Evolutionary conservation across 2,113 vertebrate species (phyloP), one percentile per base, ranked within the genome.

Genomic region (Anolis carolinensis): DNA sequence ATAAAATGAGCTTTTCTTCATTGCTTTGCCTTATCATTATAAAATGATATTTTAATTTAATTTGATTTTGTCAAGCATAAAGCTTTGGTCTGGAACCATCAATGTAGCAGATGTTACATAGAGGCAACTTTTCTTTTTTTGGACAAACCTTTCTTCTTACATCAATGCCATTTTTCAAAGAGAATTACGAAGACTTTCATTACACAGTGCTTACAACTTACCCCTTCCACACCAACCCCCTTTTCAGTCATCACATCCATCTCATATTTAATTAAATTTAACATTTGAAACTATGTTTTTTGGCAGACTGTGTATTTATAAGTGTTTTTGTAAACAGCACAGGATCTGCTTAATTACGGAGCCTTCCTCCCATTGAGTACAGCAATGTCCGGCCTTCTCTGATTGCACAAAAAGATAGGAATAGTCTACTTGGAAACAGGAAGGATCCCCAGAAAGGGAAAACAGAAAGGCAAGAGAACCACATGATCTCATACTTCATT

Each of bases 341-440:
- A 93, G 94, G 95, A 92, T 92, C 93, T 92, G 77, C 89, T 94
- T 96, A 95, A 97, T 97, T 95, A 84, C 94, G 73, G 92, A 94
- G 95, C 94, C 94, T 96, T 97, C 96, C 96, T 97, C 91, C 92
- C 95, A 96, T 96, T 97, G 95, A 96, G 34, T 82, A 48, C 3
- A 68, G 92, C 25, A 13, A 88, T 92, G 94, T 96, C 96, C 88
- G 92, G 93, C 91, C 93, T 83, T 62, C 92, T 91, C 82, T 86
- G 95, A 96, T 96, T 81, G 88, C 23, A 16, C 34, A 25, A 50
- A 9, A 50, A 76, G 95, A 96, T 93, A 96, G 92, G 82, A 92
- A 72, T 86, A 79, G 73, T 87, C 50, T 1, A 1, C 90, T 48
- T 67, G 87, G 92, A 94, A 95, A 94, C 95, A 96, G 96, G 96